Percentiles rank a stretch among this genome's conserved stretches.
These are phyloP conservation scores for Vannuccia rotundouncinata DNA, from an alignment of 2,888 invertebrate species.

Conservation along the genomic window DNA sequence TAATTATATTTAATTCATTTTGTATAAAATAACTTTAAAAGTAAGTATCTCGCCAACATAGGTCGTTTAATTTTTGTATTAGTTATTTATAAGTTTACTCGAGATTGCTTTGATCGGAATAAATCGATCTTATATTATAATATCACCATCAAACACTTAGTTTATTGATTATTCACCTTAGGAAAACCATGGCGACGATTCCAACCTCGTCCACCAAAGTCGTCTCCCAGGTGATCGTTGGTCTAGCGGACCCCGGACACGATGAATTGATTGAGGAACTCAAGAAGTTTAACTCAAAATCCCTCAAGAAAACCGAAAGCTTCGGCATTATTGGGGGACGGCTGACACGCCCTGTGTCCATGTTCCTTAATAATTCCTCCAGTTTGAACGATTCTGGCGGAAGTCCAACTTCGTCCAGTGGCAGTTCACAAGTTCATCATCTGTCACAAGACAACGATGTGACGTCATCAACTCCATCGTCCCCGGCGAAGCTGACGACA, in stretches of 20 bases:
- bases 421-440: background rate
- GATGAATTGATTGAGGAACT: conserved; percentile 33
- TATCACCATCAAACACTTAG: too few species aligned
- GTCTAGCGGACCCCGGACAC: background rate
- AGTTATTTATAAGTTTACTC: too few species aligned
- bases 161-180: too few species aligned
- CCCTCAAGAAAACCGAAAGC: conserved; percentile 19
- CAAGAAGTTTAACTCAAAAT: conserved; percentile 32
- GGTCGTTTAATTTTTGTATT: too few species aligned
- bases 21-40: too few species aligned
- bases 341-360: background rate
- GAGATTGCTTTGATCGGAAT: too few species aligned
- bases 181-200: too few species aligned
- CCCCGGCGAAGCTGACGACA: background rate
- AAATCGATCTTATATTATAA: too few species aligned
- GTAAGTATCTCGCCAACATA: too few species aligned
- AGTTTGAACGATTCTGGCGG: background rate
- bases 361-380: background rate
- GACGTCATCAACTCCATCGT: background rate
- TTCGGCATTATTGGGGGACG: background rate
- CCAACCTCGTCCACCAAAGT: too few species aligned
- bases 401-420: background rate
- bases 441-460: background rate
- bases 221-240: too few species aligned
- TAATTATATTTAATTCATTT: too few species aligned